phyloP scores from a whole-genome alignment of 2,113 vertebrate genomes.

The Salvator merianae region DNA sequence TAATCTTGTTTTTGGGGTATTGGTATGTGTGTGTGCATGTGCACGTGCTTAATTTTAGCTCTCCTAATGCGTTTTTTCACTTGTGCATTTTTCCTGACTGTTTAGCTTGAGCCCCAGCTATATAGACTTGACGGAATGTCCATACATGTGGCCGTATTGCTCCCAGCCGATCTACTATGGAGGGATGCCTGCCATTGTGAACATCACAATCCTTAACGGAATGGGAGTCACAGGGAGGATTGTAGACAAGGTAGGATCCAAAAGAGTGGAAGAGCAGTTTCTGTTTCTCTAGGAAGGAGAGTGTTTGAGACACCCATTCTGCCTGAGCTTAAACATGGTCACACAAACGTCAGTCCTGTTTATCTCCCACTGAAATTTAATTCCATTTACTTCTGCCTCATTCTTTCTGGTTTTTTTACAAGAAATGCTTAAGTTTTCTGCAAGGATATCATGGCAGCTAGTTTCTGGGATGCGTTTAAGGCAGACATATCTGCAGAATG shows the following conservation, averaged over 20 bases:
- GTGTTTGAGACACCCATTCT: not conserved
- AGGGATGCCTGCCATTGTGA: conserved; percentile 97
- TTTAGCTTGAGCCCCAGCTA: conserved; percentile 95
- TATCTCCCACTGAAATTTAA: not conserved
- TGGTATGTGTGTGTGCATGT: too few relatives aligned
- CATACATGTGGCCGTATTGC: conserved; percentile 99
- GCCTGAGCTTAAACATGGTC: not conserved
- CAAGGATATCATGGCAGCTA: not conserved
- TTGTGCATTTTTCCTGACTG: conserved; percentile 4
- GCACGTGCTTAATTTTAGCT: not conserved
- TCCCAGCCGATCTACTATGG: conserved; percentile 99
- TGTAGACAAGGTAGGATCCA: conserved; percentile 90
- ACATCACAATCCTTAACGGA: conserved; percentile 96
- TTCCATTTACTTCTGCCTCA: not conserved
- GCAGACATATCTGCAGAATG: too few relatives aligned
- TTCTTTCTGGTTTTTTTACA: not conserved
- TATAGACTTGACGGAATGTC: conserved; percentile 95
- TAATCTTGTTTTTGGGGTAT: not conserved
- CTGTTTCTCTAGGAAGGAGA: not conserved
- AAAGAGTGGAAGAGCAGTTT: too few relatives aligned
- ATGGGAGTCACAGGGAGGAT: conserved; percentile 98
- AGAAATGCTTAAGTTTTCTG: not conserved
- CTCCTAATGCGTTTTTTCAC: not conserved
- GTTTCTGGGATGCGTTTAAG: not conserved
- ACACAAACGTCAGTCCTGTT: not conserved